Evolutionary conservation across 2,113 vertebrate genomes (phyloP).

Genomic region (Pelecanoides urinatrix): DNA sequence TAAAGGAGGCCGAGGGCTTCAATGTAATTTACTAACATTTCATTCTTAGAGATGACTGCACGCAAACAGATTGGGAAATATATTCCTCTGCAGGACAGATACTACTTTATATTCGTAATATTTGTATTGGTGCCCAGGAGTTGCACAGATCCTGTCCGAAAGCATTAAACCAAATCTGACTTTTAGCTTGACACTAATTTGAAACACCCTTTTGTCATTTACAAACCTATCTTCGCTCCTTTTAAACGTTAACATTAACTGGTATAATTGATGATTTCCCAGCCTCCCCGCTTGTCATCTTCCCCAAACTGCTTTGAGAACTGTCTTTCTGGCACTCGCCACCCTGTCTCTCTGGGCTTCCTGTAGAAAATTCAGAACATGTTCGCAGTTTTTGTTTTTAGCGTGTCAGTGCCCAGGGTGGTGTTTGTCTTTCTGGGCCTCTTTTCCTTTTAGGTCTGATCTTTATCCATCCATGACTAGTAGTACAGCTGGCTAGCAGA

Average conservation of each 20-base stretch:
- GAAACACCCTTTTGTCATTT: not conserved
- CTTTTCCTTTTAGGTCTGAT: not conserved
- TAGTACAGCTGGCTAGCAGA: not conserved
- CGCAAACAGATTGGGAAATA: not conserved
- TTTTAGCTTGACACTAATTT: not conserved
- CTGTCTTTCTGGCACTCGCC: not conserved
- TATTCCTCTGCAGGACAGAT: not conserved
- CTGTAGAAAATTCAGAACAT: not conserved
- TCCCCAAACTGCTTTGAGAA: not conserved
- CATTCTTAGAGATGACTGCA: not conserved
- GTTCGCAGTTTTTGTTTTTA: not conserved
- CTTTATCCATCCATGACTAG: not conserved
- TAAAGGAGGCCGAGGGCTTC: not conserved
- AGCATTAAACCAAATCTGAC: not conserved
- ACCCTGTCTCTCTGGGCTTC: not conserved
- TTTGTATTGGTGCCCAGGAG: not conserved
- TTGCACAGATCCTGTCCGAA: not conserved
- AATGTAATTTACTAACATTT: not conserved
- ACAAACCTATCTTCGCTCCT: not conserved
- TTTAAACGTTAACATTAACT: not conserved
- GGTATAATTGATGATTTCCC: not conserved
- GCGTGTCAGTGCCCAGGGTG: not conserved
- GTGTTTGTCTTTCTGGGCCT: not conserved
- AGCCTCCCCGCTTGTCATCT: not conserved
- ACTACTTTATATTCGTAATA: not conserved